Conservation (phyloP, 2,113 vertebrate genomes). For the Manacus vitellinus region DNA sequence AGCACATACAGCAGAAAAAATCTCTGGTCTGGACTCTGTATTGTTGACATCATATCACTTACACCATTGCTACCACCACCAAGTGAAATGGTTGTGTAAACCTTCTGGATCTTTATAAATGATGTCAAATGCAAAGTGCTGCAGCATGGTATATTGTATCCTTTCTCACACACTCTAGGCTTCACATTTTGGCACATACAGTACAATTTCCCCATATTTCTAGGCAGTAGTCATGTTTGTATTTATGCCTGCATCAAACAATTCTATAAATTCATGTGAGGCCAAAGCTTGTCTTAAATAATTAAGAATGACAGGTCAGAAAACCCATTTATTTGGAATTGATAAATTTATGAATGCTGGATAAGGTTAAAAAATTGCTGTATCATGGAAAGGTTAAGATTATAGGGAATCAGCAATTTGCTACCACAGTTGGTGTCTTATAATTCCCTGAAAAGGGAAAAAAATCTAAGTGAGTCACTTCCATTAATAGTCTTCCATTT, state of each 20-base stretch:
- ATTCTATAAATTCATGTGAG: neutral
- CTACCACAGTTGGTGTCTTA: neutral
- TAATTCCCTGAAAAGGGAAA: neutral
- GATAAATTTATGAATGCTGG: neutral
- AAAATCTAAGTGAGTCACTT: neutral
- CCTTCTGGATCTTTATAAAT: neutral
- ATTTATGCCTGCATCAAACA: neutral
- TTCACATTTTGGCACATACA: neutral
- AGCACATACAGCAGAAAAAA: neutral
- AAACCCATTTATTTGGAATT: neutral
- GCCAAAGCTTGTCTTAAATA: neutral
- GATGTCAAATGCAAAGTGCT: neutral
- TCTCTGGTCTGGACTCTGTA: neutral
- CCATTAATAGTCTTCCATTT: neutral
- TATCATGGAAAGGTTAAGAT: neutral
- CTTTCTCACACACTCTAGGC: neutral
- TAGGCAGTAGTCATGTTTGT: neutral
- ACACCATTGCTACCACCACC: neutral
- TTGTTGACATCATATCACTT: neutral
- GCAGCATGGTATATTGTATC: neutral
- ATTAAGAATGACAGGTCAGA: neutral
- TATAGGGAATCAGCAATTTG: neutral
- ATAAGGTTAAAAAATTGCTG: neutral
- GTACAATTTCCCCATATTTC: neutral
- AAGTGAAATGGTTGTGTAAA: neutral